A percentile compares a stretch with the other conserved stretches of the same genome.
Conservation (phyloP, 2,113 vertebrate species). For the Monopterus albus region DNA sequence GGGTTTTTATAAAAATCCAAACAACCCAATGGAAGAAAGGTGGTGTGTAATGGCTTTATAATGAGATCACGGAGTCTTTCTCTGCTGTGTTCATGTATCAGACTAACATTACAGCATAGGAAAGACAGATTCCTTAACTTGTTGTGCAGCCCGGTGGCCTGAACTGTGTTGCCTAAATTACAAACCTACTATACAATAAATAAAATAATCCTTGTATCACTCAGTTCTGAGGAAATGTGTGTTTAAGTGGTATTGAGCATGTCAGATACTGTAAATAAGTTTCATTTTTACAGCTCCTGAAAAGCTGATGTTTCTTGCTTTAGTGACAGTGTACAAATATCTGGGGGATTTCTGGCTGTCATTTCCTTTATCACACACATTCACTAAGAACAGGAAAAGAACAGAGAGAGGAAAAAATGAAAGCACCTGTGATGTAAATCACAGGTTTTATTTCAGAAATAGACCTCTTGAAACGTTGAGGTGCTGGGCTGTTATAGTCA, state of each 20-base stretch:
- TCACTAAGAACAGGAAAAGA: too few species aligned
- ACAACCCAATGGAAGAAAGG: neutral
- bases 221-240: too few species aligned
- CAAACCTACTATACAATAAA: too few species aligned
- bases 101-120: neutral
- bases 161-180: neutral
- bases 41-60: conserved; percentile 39
- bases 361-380: too few species aligned
- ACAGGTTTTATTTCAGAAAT: too few species aligned
- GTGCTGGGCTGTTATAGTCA: too few species aligned
- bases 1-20: neutral
- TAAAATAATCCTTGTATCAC: too few species aligned
- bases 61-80: conserved; percentile 37
- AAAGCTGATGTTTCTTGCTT: too few species aligned
- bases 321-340: neutral
- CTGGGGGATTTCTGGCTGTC: neutral
- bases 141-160: neutral
- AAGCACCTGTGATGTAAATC: neutral
- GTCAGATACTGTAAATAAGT: too few species aligned
- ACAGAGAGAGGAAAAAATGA: neutral
- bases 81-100: neutral
- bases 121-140: neutral
- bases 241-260: too few species aligned
- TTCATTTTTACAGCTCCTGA: too few species aligned
- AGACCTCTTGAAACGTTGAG: too few species aligned